Base-by-base conservation (phyloP, 2,888 invertebrate genomes). In the Hirtodrosophila trivittata region DNA sequence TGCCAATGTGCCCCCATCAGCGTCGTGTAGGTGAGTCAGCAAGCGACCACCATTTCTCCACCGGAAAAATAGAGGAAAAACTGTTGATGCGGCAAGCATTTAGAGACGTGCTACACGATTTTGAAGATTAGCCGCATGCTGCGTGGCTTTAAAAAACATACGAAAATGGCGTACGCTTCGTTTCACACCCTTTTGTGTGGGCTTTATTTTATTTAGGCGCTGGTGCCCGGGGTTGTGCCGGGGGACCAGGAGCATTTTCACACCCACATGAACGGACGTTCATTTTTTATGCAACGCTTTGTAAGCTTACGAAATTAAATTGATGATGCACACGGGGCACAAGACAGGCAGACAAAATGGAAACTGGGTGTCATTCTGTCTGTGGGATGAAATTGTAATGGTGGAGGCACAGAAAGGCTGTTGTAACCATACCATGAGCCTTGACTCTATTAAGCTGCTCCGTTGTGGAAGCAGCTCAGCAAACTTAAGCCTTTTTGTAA, bases 241-340 rank as follows among this genome's bases (percentile, higher is more conserved):
- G 26, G 9, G 16, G 33, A 14, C 14, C 14, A 32, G 68, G n/a
- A 47, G 69, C 69, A 39, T 50, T 63, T 67, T 75, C 62, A 75
- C 78, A 77, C 69, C 62, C 67, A 67, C 76, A 63, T 59, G 72
- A 47, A 60, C 52, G 67, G 65, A 77, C 57, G 65, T 42, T 76
- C 80, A 86, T 75, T 75, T 83, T 85, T 78, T 82, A 86, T 78
- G 83, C 83, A 85, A 66, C 69, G 73, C 83, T 81, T 66, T 72
- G 77, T 69, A 57, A 74, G 84, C 77, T 81, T 67, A 84, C 84
- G 51, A 81, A 80, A 80, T 84, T 75, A 81, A 81, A 80, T 84
- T 84, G 85, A 80, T 80, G 82, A 81, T 80, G 77, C 70, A 66
- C 58, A 59, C 64, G 46, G 65, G 38, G 10, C 25, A 37, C n/a